Evolutionary conservation across 37 sponge, comb jelly and placozoan species (phyloP), one percentile per base, ranked within the genome.

Genomic region (Halichondria panicea): DNA sequence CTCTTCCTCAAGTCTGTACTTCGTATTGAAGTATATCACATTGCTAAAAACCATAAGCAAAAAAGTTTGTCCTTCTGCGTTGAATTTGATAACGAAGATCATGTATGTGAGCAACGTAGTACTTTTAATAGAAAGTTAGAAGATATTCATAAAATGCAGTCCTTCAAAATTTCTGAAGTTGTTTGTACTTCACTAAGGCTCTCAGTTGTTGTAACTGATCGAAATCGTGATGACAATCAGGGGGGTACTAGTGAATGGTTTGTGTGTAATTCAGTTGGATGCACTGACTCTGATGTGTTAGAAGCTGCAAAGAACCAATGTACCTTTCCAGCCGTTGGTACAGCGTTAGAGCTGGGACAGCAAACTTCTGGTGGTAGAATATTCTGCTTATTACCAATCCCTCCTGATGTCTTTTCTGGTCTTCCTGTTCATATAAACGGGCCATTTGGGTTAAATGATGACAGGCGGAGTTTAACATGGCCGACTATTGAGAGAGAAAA

Each of bases 351-450:
- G 45, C 62, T 83, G 5, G 36, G 13, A 1, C 18, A 19, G 6
- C n/a, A 30, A 15, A 11, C 25, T 65, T 12, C 33, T 21, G 64
- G 50, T 35, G 85, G 85, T 6, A 61, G 85, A 6, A 48, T 89
- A 1, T 89, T 84, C 53, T 89, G 90, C 48, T 84, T 84, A 74
- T 85, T 89, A 58, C 85, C 90, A 19, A 60, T 89, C 54, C 85
- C 90, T 3, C 32, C 27, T 70, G 88, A 87, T 28, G 72, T 50
- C 27, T 34, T 41, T 24, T 71, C 75, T 50, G 34, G 31, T 4
- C 58, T 89, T 25, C 85, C 90, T 27, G 76, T 84, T 7, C 82
- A 88, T 55, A 81, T 92, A 15, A 84, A 92, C 67, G 93, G 89
- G 15, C 79, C 72, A 61, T 92, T 92, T 76, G 70, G 72, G 3